Evolutionary conservation across 2,888 invertebrate species (phyloP).

Genomic region (Andrena praecox): DNA sequence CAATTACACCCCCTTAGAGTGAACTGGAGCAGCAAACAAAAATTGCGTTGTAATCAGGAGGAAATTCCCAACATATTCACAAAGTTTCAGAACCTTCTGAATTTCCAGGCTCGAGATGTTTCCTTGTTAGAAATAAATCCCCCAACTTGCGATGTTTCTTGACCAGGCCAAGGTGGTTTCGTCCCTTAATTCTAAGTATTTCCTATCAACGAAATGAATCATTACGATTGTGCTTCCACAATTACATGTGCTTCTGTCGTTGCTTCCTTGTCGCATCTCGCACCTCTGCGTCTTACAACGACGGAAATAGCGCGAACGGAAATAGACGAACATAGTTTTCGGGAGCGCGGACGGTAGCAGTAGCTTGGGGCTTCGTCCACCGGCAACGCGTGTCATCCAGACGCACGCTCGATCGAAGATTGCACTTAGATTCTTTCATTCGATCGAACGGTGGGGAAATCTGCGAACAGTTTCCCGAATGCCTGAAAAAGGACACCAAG

Average conservation of each 20-base stretch:
- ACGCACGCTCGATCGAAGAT: neutral
- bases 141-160: too few relatives aligned
- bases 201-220: neutral
- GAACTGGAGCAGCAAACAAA: too few relatives aligned
- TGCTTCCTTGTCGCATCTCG: conserved; percentile 20
- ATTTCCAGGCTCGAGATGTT: too few relatives aligned
- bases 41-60: too few relatives aligned
- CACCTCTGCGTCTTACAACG: conserved; percentile 18
- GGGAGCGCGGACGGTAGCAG: conserved; percentile 49
- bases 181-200: neutral
- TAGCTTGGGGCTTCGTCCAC: conserved; percentile 50
- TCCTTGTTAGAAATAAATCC: too few relatives aligned
- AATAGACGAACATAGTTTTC: conserved; percentile 67
- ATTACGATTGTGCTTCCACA: neutral
- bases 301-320: conserved; percentile 70
- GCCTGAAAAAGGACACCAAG: neutral
- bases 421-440: neutral
- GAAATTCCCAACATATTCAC: too few relatives aligned
- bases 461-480: neutral
- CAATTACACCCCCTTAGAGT: too few relatives aligned
- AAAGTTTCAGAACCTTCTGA: neutral
- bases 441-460: neutral
- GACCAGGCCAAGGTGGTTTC: too few relatives aligned
- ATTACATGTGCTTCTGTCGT: conserved; percentile 26
- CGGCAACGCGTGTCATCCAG: conserved; percentile 30